Conservation (phyloP, 2,113 vertebrate genomes). For the Delphinus delphis region DNA sequence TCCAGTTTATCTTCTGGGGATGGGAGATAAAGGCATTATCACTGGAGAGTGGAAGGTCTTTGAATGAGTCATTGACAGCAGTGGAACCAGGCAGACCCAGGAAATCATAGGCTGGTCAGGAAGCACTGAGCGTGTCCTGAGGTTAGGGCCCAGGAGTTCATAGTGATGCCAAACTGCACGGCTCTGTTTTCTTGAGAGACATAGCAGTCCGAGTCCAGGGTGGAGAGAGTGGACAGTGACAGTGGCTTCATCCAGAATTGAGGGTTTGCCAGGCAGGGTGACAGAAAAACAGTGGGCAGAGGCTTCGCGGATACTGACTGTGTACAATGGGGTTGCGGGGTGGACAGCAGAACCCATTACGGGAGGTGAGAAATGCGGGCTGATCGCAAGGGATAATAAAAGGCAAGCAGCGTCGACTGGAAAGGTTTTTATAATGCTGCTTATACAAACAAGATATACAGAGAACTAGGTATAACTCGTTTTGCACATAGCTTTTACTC, state of each 20-base stretch:
- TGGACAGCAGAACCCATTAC: neutral
- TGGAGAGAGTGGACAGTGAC: neutral
- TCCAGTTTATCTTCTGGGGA: neutral
- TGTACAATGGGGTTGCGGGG: neutral
- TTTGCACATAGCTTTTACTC: neutral
- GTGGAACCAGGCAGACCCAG: neutral
- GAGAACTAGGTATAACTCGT: neutral
- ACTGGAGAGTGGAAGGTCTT: neutral
- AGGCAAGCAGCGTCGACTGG: neutral
- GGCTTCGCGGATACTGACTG: neutral
- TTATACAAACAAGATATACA: neutral
- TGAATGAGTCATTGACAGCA: neutral
- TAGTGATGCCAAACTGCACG: neutral
- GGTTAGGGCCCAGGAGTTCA: neutral
- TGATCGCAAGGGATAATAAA: neutral
- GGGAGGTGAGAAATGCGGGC: neutral
- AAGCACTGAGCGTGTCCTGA: neutral
- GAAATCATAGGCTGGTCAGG: neutral
- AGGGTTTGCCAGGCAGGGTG: neutral
- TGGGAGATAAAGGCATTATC: neutral
- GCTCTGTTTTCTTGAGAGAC: neutral
- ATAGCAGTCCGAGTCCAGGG: neutral
- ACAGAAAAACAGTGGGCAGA: neutral
- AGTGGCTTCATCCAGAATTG: neutral
- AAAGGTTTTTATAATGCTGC: neutral